Percentiles rank a stretch among this genome's conserved stretches.
Evolutionary conservation across 2,888 invertebrate genomes (phyloP).

Genomic region (Ethmia dodecea): DNA sequence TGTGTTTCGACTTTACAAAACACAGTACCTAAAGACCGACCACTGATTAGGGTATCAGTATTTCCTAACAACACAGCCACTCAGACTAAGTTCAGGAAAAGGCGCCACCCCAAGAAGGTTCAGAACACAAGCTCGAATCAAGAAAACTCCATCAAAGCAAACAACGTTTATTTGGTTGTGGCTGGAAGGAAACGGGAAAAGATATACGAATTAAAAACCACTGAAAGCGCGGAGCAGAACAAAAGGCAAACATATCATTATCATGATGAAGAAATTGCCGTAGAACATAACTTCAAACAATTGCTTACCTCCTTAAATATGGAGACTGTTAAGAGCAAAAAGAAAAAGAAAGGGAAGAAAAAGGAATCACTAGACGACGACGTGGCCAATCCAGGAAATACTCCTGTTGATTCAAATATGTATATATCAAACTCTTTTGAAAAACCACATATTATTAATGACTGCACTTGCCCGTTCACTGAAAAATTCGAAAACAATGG

Average conservation of each 20-base stretch:
- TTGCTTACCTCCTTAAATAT: constrained; percentile 42
- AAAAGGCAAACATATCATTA: constrained; percentile 17
- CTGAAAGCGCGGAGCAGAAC: constrained; percentile 42
- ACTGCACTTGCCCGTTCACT: not conserved
- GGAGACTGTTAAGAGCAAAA: constrained; percentile 38
- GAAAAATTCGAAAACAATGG: not conserved
- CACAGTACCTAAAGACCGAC: constrained; percentile 23
- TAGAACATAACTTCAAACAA: constrained; percentile 30
- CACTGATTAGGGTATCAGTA: constrained; percentile 50
- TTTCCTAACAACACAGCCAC: constrained; percentile 35
- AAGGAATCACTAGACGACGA: not conserved
- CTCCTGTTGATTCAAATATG: not conserved
- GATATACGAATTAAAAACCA: constrained; percentile 43
- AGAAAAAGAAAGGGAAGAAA: constrained; percentile 8
- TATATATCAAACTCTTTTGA: too few species aligned
- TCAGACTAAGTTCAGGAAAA: constrained; percentile 24
- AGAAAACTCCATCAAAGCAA: constrained; percentile 36
- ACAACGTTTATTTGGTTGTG: constrained; percentile 38
- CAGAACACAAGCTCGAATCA: constrained; percentile 38
- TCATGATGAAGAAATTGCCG: constrained; percentile 33
- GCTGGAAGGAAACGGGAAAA: constrained; percentile 37
- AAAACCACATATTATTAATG: too few species aligned
- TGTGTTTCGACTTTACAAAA: too few species aligned
- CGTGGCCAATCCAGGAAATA: constrained; percentile 3
- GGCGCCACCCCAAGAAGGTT: constrained; percentile 26